Evolutionary conservation across 2,113 vertebrate genomes (phyloP).

Genomic region (Oreochromis aureus): DNA sequence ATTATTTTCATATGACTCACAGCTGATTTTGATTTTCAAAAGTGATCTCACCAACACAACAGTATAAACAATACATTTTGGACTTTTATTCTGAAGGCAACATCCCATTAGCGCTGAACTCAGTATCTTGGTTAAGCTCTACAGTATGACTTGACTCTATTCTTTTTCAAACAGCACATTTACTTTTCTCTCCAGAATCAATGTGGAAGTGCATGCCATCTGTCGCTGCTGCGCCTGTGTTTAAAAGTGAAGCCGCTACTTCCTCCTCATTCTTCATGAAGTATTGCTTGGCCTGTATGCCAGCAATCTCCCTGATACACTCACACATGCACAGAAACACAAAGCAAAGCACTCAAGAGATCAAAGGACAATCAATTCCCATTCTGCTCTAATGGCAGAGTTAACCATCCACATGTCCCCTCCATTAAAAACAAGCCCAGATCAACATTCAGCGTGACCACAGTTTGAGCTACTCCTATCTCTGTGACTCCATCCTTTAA

Average conservation of each 20-base stretch:
- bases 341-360: background rate
- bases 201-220: background rate
- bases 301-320: background rate
- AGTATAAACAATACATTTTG: background rate
- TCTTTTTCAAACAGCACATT: background rate
- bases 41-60: background rate
- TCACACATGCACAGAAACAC: background rate
- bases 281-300: background rate
- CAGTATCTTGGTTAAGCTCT: background rate
- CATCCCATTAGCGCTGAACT: background rate
- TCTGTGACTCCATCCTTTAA: background rate
- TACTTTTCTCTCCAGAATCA: background rate
- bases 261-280: background rate
- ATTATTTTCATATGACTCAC: background rate
- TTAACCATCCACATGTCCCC: slow-evolving; percentile 1
- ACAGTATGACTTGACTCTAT: background rate
- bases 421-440: slow-evolving; percentile 14
- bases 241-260: background rate
- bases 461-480: background rate
- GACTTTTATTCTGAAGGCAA: slow-evolving; percentile 27
- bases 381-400: background rate
- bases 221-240: background rate
- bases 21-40: background rate
- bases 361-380: slow-evolving; percentile 12
- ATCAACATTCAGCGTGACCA: background rate